Percentiles rank a stretch among this genome's conserved stretches.
Evolutionary conservation across 2,888 invertebrate species (phyloP).

Genomic region (Drosophila recens): DNA sequence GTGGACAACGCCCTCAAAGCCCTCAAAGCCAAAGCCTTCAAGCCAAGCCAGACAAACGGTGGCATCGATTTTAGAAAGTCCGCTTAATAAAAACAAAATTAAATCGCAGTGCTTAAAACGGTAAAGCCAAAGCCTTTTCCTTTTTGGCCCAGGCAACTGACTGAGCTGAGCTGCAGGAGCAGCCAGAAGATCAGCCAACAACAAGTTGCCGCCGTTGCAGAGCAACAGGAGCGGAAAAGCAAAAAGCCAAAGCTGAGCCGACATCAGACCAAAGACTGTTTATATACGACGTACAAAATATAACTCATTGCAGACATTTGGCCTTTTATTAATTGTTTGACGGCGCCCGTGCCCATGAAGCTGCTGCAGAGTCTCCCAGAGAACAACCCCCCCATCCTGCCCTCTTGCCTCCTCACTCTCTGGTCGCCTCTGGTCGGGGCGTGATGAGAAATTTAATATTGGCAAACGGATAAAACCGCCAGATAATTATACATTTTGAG

Average conservation of each 20-base stretch:
- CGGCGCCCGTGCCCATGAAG: slow-evolving; percentile 82
- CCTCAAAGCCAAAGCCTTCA: slow-evolving; percentile 49
- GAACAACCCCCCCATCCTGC: slow-evolving; percentile 13
- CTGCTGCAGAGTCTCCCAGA: slow-evolving; percentile 54
- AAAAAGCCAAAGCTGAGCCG: slow-evolving; percentile 29
- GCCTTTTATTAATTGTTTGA: slow-evolving; percentile 80
- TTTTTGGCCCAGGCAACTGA: slow-evolving; percentile 34
- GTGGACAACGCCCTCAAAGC: slow-evolving; percentile 59
- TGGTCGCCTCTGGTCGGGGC: slow-evolving; percentile 67
- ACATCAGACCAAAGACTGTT: slow-evolving; percentile 29
- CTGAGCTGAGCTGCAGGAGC: slow-evolving; percentile 21
- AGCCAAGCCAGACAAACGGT: slow-evolving; percentile 50
- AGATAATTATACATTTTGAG: slow-evolving; percentile 81
- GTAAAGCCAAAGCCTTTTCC: slow-evolving; percentile 74
- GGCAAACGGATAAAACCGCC: slow-evolving; percentile 82
- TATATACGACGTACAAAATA: slow-evolving; percentile 31
- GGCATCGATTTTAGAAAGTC: slow-evolving; percentile 76
- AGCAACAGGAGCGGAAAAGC: slow-evolving; percentile 51
- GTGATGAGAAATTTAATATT: slow-evolving; percentile 85
- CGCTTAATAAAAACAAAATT: slow-evolving; percentile 27
- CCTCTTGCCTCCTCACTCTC: slow-evolving; percentile 39
- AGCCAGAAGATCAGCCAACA: slow-evolving; percentile 13
- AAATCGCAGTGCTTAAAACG: slow-evolving; percentile 65
- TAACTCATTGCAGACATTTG: slow-evolving; percentile 81
- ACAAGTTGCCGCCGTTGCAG: slow-evolving; percentile 11